Evolutionary conservation across 2,113 vertebrate species (phyloP), one percentile per base, ranked within the genome.

Genomic region (Peromyscus californicus): DNA sequence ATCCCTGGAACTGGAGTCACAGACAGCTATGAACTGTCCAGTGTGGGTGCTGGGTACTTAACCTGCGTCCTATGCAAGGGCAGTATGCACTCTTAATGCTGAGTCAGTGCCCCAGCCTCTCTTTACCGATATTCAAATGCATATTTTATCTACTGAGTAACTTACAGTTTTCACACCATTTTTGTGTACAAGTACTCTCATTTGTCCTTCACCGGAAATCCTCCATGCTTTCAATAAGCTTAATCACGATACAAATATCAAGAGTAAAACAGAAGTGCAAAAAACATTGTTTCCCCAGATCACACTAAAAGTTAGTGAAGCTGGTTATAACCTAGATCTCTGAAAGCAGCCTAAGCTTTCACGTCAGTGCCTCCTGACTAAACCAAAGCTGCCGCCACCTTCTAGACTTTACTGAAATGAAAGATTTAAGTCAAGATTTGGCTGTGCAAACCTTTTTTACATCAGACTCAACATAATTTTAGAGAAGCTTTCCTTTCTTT

Each of bases 151-250:
- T 89, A 57, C 7, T 75, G 61, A 80, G 31, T 80, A 19, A 72
- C 51, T 97, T 74, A n/a, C 12, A 90, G 63, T 95, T 96, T 90
- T 83, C 45, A 95, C 79, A 92, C 5, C 16, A 36, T 59, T 78
- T 95, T 54, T 87, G 5, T 36, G 91, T 22, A 85, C 6, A 67
- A 67, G 26, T 74, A 51, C 36, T 31, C 33, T 79, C 70, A 57
- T 39, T 91, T 90, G 29, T 59, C 26, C 13, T 94, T 97, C 83
- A 79, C 22, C 48, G 80, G 24, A 95, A 82, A 59, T 82, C 89
- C 39, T 79, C 31, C 13, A 2, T 19, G 65, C 45, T 86, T 93
- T 45, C 15, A 33, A 74, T 12, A 88, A 94, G 24, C n/a, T 63
- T 78, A 51, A 61, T 61, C 80, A 94, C 70, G 16, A 90, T 51